phyloP scores from a whole-genome alignment of 2,888 invertebrate species.

The Polyommatus iphigenia region DNA sequence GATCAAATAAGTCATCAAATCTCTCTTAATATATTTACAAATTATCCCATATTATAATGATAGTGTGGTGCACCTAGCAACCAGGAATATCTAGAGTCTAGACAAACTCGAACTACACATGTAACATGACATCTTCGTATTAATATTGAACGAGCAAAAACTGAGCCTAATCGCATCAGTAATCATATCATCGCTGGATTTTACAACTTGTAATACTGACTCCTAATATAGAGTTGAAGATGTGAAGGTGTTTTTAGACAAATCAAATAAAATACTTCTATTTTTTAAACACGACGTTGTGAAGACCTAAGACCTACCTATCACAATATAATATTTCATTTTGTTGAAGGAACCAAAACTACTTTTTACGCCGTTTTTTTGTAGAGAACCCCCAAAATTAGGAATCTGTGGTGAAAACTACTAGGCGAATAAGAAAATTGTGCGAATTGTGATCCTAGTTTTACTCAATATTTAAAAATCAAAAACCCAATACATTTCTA shows the following conservation, averaged over 20 bases:
- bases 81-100: not conserved
- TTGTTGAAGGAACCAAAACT: no score
- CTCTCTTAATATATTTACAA: not conserved
- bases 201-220: not conserved
- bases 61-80: not conserved
- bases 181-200: not conserved
- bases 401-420: not conserved
- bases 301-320: no score
- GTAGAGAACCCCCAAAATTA: not conserved
- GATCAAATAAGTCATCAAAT: no score
- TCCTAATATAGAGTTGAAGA: not conserved
- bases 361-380: no score
- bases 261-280: not conserved
- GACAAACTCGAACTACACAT: conserved; percentile 18
- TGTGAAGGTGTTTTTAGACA: not conserved
- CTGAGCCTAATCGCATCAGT: not conserved
- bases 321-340: no score
- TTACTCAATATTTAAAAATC: not conserved
- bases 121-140: conserved; percentile 21
- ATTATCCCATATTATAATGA: not conserved
- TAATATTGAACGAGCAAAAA: conserved; percentile 27
- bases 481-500: not conserved
- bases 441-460: not conserved
- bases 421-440: not conserved
- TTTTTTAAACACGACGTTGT: no score